Evolutionary conservation across 64 coral and sea anemone genomes (phyloP).

Genomic region (Cladopsammia gracilis): DNA sequence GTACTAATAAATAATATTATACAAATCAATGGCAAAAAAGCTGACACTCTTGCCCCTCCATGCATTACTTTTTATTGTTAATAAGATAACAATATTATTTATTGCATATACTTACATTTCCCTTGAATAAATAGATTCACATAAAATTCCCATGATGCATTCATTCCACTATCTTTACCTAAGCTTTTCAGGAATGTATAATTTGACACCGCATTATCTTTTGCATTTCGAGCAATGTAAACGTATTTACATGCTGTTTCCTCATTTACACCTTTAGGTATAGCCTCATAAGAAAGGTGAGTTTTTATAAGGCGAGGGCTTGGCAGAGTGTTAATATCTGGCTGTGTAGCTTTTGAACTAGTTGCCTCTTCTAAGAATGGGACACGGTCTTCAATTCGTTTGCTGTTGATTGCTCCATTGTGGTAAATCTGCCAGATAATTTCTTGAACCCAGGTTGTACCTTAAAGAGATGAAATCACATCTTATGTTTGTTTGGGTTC

Average conservation of each 20-base stretch:
- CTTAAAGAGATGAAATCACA: neutral
- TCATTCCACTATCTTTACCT: neutral
- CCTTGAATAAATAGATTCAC: conserved; percentile 15
- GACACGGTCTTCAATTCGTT: neutral
- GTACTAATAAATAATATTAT: too few species aligned
- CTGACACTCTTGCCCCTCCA: too few species aligned
- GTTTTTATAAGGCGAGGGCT: conserved; percentile 43
- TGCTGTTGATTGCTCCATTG: conserved; percentile 1
- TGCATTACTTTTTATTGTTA: too few species aligned
- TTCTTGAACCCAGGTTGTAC: conserved; percentile 57
- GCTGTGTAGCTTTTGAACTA: neutral
- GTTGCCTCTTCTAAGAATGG: conserved; percentile 14
- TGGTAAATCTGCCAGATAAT: conserved; percentile 51
- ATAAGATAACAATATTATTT: neutral
- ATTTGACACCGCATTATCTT: conserved; percentile 42
- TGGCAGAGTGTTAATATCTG: neutral
- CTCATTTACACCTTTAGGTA: conserved; percentile 19
- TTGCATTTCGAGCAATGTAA: conserved; percentile 56
- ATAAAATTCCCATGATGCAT: conserved; percentile 22
- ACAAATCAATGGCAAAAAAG: too few species aligned
- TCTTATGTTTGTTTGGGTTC: too few species aligned
- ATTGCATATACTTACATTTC: conserved; percentile 21
- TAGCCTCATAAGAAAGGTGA: conserved; percentile 27
- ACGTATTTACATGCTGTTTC: conserved; percentile 28
- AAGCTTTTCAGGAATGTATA: neutral